A percentile compares a stretch with the other conserved stretches of the same genome.
phyloP scores from a whole-genome alignment of 30 jellyfish, hydroid and myxozoan genomes.

The Hydra vulgaris region DNA sequence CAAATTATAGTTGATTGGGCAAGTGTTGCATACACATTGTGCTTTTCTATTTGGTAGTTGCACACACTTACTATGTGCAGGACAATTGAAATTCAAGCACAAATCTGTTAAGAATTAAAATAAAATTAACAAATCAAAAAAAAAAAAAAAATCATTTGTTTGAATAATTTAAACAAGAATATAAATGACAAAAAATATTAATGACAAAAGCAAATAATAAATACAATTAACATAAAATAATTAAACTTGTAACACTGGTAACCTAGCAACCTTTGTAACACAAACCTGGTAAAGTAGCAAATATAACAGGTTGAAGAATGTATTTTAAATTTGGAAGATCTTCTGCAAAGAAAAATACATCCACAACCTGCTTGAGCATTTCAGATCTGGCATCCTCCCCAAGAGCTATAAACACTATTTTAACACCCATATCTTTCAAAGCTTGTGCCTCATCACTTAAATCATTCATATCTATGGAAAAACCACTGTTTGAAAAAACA shows the following conservation, averaged over 20 bases:
- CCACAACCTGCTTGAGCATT: slow-evolving; percentile 28
- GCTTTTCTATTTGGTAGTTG: slow-evolving; percentile 48
- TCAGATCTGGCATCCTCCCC: slow-evolving; percentile 35
- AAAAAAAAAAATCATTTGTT: too few relatives aligned
- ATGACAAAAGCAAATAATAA: too few relatives aligned
- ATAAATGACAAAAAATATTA: neutral
- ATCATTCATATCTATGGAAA: slow-evolving; percentile 28
- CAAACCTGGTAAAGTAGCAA: slow-evolving; percentile 61
- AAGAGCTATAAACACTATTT: slow-evolving; percentile 47
- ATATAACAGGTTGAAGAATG: slow-evolving; percentile 44
- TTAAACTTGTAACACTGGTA: too few relatives aligned
- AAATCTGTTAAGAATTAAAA: slow-evolving; percentile 36
- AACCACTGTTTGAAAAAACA: slow-evolving; percentile 33
- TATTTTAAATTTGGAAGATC: slow-evolving; percentile 40
- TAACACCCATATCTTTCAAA: slow-evolving; percentile 50
- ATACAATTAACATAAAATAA: too few relatives aligned
- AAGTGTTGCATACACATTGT: slow-evolving; percentile 65
- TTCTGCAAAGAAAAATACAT: slow-evolving; percentile 62
- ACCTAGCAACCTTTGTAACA: too few relatives aligned
- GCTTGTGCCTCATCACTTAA: slow-evolving; percentile 65
- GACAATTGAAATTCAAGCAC: slow-evolving; percentile 42
- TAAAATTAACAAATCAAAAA: too few relatives aligned
- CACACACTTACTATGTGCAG: slow-evolving; percentile 33
- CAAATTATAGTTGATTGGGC: slow-evolving; percentile 47
- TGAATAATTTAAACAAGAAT: too few relatives aligned